Percentiles rank a stretch among this genome's conserved stretches.
Conservation (phyloP, 1,140 invertebrate species). For the Anastrepha obliqua region DNA sequence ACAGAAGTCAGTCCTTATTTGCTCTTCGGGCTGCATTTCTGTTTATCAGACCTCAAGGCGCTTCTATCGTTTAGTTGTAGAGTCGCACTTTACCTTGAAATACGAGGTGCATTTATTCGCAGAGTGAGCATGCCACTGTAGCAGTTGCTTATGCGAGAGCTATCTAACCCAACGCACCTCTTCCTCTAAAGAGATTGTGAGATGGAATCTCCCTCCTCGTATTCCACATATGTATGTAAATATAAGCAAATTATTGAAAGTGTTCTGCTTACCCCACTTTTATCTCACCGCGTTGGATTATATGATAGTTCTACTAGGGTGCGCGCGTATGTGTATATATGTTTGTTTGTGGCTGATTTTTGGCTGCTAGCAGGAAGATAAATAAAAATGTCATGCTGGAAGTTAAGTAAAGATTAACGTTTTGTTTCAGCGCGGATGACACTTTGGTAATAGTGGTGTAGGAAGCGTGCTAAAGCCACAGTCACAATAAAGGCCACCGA, state of each 20-base stretch:
- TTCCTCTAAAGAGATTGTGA: no score
- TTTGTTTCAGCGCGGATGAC: conserved; percentile 39
- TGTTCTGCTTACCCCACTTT: background rate
- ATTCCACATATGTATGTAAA: background rate
- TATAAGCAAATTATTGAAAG: no score
- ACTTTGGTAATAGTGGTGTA: conserved; percentile 11
- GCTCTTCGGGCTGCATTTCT: no score
- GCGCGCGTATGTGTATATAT: background rate
- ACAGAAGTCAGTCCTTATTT: no score
- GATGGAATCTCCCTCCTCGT: no score
- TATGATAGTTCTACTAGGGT: background rate
- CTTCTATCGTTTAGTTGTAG: no score
- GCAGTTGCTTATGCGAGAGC: no score
- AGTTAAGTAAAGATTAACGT: conserved; percentile 58
- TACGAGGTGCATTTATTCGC: no score
- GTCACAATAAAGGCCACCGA: background rate
- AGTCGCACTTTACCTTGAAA: no score
- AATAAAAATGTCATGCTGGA: conserved; percentile 72
- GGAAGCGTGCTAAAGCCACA: background rate
- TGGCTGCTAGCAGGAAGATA: conserved; percentile 66
- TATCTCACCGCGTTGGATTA: background rate
- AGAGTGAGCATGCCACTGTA: no score
- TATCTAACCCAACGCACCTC: no score
- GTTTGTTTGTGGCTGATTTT: conserved; percentile 14
- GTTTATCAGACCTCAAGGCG: no score